phyloP scores from a whole-genome alignment of 2,888 invertebrate genomes.

The Eupithecia tripunctaria region DNA sequence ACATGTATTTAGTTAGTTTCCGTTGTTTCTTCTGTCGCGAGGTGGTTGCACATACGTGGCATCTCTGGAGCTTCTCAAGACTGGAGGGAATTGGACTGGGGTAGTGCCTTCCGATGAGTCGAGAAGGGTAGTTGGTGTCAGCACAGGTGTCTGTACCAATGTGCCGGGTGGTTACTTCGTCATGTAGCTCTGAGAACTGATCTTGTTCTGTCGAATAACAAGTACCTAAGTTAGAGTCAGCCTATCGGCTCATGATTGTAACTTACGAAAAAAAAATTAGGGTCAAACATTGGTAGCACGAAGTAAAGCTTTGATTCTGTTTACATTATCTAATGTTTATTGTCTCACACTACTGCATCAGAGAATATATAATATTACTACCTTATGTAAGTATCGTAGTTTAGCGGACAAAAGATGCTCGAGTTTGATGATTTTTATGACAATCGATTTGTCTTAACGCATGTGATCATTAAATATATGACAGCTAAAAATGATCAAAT shows the following conservation, averaged over 20 bases:
- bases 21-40: slow-evolving; percentile 23
- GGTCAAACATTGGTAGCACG: too few relatives aligned
- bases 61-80: slow-evolving; percentile 17
- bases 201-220: slow-evolving; percentile 1
- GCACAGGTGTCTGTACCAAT: slow-evolving; percentile 31
- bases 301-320: too few relatives aligned
- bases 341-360: too few relatives aligned
- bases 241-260: not conserved
- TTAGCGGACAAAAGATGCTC: too few relatives aligned
- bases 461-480: too few relatives aligned
- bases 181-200: slow-evolving; percentile 18
- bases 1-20: slow-evolving; percentile 32
- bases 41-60: slow-evolving; percentile 34
- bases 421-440: too few relatives aligned
- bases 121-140: slow-evolving; percentile 32
- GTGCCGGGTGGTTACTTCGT: slow-evolving; percentile 25
- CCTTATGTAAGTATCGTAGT: too few relatives aligned
- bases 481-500: too few relatives aligned
- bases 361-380: too few relatives aligned
- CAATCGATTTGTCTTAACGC: too few relatives aligned
- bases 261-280: too few relatives aligned
- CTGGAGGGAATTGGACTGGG: slow-evolving; percentile 28
- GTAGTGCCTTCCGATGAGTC: slow-evolving; percentile 34
- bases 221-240: not conserved
- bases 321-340: too few relatives aligned